A percentile compares a stretch with the other conserved stretches of the same genome.
Conservation (phyloP, 2,113 vertebrate genomes). For the Pseudonaja textilis region DNA sequence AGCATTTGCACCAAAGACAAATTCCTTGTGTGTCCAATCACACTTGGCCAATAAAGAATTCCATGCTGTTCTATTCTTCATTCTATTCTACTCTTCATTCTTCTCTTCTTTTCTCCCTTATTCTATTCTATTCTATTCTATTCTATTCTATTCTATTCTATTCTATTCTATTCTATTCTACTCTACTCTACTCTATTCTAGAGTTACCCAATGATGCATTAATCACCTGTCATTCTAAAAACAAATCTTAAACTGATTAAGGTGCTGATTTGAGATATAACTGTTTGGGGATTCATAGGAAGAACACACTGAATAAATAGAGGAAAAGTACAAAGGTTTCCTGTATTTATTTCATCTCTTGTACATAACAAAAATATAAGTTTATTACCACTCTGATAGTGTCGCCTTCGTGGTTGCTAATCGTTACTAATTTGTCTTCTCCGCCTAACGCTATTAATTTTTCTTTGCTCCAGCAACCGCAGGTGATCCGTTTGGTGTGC, state of each 20-base stretch:
- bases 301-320: neutral
- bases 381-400: slow-evolving; percentile 87
- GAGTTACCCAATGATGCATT: neutral
- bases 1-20: too few species aligned
- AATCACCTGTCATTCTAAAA: neutral
- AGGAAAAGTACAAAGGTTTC: neutral
- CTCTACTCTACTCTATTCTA: neutral
- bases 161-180: too few species aligned
- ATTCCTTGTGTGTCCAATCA: too few species aligned
- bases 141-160: too few species aligned
- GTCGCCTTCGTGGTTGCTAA: slow-evolving; percentile 96
- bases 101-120: fast-evolving
- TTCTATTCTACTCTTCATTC: too few species aligned
- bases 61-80: too few species aligned
- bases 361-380: slow-evolving; percentile 8
- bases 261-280: neutral
- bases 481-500: slow-evolving; percentile 92
- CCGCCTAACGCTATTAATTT: slow-evolving; percentile 92
- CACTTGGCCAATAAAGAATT: too few species aligned
- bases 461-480: slow-evolving; percentile 92
- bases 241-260: neutral
- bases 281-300: neutral
- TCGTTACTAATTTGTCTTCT: slow-evolving; percentile 88
- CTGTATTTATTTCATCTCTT: neutral
- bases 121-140: too few species aligned